Conservation (phyloP, 1,140 invertebrate species). For the Zaprionus africanus region DNA sequence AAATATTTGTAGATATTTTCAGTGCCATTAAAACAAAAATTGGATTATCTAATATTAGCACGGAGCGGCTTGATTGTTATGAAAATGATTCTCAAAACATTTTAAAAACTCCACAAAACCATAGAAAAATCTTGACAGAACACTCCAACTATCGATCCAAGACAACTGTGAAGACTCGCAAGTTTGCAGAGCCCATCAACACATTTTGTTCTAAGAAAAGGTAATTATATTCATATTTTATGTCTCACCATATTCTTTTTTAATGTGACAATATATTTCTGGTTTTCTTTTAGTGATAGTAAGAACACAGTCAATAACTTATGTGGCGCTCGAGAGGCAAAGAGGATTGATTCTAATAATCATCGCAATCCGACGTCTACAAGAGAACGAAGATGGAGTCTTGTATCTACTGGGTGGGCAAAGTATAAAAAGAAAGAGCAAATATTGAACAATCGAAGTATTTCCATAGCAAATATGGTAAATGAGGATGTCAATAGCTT, state of each 20-base stretch:
- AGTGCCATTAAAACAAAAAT: conserved; percentile 92
- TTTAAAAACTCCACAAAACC: conserved; percentile 35
- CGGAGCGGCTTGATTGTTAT: conserved; percentile 83
- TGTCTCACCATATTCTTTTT: background rate
- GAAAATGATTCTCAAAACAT: background rate
- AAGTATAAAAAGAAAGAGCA: conserved; percentile 78
- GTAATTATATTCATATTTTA: conserved; percentile 76
- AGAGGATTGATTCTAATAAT: background rate
- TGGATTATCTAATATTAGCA: conserved; percentile 85
- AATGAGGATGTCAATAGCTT: background rate
- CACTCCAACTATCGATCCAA: conserved; percentile 70
- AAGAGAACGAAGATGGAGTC: conserved; percentile 59
- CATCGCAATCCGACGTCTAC: conserved; percentile 3
- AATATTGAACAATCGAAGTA: conserved; percentile 5
- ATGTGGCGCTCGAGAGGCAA: conserved; percentile 21
- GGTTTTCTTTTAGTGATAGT: conserved; percentile 21
- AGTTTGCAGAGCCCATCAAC: conserved; percentile 84
- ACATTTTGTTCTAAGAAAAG: conserved; percentile 86
- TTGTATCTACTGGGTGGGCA: conserved; percentile 47
- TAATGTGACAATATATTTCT: no score
- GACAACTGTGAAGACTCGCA: conserved; percentile 88
- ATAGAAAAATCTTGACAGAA: conserved; percentile 81
- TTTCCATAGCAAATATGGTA: background rate
- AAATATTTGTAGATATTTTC: conserved; percentile 87
- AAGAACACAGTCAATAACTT: conserved; percentile 35